These are phyloP conservation scores for Drosophila lacicola DNA, from an alignment of 2,888 invertebrate species.

Conservation along the genomic window DNA sequence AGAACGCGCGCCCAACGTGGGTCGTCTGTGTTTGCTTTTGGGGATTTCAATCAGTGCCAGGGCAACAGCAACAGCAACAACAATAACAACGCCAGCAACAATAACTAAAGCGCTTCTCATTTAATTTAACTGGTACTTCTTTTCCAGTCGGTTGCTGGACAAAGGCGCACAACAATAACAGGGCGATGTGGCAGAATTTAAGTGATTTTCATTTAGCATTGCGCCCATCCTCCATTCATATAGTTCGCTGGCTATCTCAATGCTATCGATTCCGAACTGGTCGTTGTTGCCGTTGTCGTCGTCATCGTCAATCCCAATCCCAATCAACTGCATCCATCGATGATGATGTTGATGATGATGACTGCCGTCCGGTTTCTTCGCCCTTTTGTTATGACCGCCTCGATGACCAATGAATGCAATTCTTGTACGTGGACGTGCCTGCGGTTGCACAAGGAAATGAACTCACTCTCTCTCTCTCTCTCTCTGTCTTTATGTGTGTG, in stretches of 20 bases:
- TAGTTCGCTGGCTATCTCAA: conserved; percentile 23
- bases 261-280: conserved; percentile 27
- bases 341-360: conserved; percentile 36
- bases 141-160: conserved; percentile 43
- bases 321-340: conserved; percentile 49
- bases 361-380: conserved; percentile 44
- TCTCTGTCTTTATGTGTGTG: neutral
- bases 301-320: conserved; percentile 41
- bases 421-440: conserved; percentile 52
- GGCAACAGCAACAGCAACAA: conserved; percentile 26
- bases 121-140: conserved; percentile 63
- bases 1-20: conserved; percentile 24
- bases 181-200: conserved; percentile 52
- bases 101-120: conserved; percentile 50
- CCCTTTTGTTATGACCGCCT: conserved; percentile 51
- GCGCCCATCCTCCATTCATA: conserved; percentile 28
- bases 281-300: conserved; percentile 4
- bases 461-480: neutral
- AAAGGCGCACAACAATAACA: conserved; percentile 53
- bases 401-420: conserved; percentile 57
- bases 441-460: conserved; percentile 50
- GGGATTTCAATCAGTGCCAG: conserved; percentile 69
- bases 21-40: conserved; percentile 60
- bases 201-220: conserved; percentile 67
- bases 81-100: conserved; percentile 13